Base-by-base conservation (phyloP, 2,797 vertebrate genomes). In the Mallotus villosus region DNA sequence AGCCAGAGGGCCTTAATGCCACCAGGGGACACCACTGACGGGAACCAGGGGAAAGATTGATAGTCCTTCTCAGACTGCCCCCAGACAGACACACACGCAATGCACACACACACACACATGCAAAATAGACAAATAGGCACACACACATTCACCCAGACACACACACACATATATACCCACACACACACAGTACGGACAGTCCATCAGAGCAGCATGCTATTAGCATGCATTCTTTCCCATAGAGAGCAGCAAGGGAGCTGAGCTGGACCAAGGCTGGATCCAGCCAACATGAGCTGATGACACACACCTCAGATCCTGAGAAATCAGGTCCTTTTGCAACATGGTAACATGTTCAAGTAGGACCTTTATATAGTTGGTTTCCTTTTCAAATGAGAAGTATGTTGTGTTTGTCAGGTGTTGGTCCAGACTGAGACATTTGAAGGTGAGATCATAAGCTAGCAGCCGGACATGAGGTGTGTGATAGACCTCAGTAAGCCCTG, bases 1-100 rank as follows among this genome's bases (percentile, higher is more conserved):
- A 75, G 71, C 77, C 75, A 66, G 55, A 51, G 74, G 68, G 79
- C 32, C 67, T 61, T 76, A 73, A 69, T 78, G 76, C 77, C 75
- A 79, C 69, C 78, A 76, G 77, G 49, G 68, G 57, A 61, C 64
- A 12, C n/a, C 25, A 21, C 24, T 71, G 72, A 73, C 27, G 29
- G 70, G 68, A 76, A 85, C 55, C 76, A 67, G 19, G 24, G 69
- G 73, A 58, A 62, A 72, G 72, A 81, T 55, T 74, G 70, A 73
- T 62, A 60, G 60, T 63, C 55, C n/a, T 53, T 74, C 68, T 69
- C 62, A 29, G 68, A 29, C n/a, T 21, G 32, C 21, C 58, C 53
- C 32, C 32, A 57, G 37, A 37, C 22, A 41, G 29, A 63, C 37
- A 27, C 34, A 60, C 65, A 67, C 65, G 29, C 25, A 55, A 53